Evolutionary conservation across 2,113 vertebrate genomes (phyloP).

Genomic region (Marmota monax): DNA sequence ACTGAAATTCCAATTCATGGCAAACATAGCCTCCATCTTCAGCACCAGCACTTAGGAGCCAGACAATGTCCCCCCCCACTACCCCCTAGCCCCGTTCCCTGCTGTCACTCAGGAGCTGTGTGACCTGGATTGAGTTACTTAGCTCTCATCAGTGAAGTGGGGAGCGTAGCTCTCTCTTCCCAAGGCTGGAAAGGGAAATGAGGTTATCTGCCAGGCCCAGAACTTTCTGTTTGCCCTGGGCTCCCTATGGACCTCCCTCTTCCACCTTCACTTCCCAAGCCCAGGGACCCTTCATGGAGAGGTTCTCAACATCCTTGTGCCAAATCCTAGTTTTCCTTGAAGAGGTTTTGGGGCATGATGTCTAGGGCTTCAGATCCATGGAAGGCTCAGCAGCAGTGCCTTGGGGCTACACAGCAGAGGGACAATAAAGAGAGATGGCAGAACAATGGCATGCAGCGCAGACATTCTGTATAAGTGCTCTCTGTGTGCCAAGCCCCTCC

Average conservation of each 20-base stretch:
- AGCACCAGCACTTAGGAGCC: background rate
- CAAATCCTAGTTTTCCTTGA: background rate
- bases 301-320: background rate
- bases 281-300: background rate
- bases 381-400: background rate
- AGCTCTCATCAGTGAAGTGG: background rate
- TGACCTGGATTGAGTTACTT: background rate
- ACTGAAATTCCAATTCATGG: background rate
- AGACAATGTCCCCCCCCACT: background rate
- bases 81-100: too few species aligned
- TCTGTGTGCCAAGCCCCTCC: background rate
- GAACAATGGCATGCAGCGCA: accelerated
- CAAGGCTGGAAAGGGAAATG: background rate
- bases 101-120: background rate
- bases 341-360: background rate
- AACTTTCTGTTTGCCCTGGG: background rate
- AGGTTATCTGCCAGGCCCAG: background rate
- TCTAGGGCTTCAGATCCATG: background rate
- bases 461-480: background rate
- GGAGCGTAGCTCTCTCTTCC: background rate
- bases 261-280: background rate
- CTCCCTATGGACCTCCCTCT: too few species aligned
- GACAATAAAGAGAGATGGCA: background rate
- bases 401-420: background rate
- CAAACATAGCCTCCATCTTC: background rate